phyloP scores from a whole-genome alignment of 1,140 invertebrate genomes.

The Paracyclopina nana region DNA sequence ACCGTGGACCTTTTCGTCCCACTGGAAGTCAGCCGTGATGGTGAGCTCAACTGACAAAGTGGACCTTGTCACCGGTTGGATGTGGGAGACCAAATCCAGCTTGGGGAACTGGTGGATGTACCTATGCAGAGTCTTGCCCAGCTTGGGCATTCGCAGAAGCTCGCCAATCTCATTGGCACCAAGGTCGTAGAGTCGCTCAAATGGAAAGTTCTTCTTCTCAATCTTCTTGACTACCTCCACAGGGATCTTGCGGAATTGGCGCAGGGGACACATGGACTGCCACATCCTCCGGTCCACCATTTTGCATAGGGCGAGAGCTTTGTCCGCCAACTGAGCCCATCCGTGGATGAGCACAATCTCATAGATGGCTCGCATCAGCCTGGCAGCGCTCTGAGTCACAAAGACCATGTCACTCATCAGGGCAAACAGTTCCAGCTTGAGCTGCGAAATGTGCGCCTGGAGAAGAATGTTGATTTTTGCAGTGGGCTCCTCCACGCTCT shows the following conservation, averaged over 20 bases:
- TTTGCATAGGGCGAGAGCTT: constrained; percentile 84
- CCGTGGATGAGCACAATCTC: constrained; percentile 78
- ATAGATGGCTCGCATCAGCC: constrained; percentile 88
- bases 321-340: constrained; percentile 94
- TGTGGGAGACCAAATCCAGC: constrained; percentile 78
- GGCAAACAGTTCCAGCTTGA: constrained; percentile 94
- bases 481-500: constrained; percentile 92
- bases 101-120: constrained; percentile 96
- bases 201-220: constrained; percentile 92
- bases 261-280: constrained; percentile 95
- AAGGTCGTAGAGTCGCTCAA: constrained; percentile 79
- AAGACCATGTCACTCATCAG: constrained; percentile 99
- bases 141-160: constrained; percentile 77
- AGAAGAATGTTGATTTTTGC: constrained; percentile 90
- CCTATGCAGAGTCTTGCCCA: constrained; percentile 93
- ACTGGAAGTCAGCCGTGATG: constrained; percentile 97
- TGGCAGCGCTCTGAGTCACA: constrained; percentile 88
- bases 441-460: constrained; percentile 94
- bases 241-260: constrained; percentile 95
- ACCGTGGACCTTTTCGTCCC: constrained; percentile 94
- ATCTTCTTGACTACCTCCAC: constrained; percentile 94
- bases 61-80: constrained; percentile 86
- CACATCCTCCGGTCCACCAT: constrained; percentile 99
- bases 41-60: constrained; percentile 64
- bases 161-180: constrained; percentile 95